Percentiles rank a stretch among this genome's conserved stretches.
phyloP scores from a whole-genome alignment of 2,888 invertebrate species.

The Pharmacophagus antenor region DNA sequence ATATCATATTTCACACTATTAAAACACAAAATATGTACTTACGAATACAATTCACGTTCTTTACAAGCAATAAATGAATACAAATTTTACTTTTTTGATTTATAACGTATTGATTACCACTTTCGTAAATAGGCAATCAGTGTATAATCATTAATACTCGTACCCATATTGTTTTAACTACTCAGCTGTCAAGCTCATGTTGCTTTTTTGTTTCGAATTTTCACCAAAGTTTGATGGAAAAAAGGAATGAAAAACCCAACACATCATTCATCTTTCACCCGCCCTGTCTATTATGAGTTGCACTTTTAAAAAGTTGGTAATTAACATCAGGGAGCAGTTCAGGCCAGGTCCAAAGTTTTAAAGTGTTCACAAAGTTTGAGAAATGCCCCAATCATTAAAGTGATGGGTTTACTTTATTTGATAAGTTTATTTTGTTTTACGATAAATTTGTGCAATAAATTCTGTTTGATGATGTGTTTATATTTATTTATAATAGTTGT shows the following conservation, averaged over 20 bases:
- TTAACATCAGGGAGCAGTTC: conserved; percentile 69
- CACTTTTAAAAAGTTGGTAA: conserved; percentile 77
- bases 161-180: conserved; percentile 42
- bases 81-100: not conserved
- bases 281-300: conserved; percentile 79
- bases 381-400: conserved; percentile 74
- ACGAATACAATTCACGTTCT: too few species aligned
- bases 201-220: conserved; percentile 51
- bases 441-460: conserved; percentile 7
- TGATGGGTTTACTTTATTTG: conserved; percentile 44
- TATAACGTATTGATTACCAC: not conserved
- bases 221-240: conserved; percentile 47
- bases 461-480: too few species aligned
- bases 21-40: too few species aligned
- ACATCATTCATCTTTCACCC: conserved; percentile 77
- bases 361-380: conserved; percentile 69
- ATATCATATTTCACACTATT: too few species aligned
- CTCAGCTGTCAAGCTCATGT: conserved; percentile 50
- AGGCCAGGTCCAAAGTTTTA: conserved; percentile 66
- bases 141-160: conserved; percentile 34
- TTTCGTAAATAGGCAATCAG: conserved; percentile 44
- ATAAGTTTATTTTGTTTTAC: conserved; percentile 40
- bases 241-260: conserved; percentile 55
- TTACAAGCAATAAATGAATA: too few species aligned
- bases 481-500: too few species aligned